Base-by-base conservation (phyloP, 1,140 invertebrate genomes). In the Colletes latitarsis region DNA sequence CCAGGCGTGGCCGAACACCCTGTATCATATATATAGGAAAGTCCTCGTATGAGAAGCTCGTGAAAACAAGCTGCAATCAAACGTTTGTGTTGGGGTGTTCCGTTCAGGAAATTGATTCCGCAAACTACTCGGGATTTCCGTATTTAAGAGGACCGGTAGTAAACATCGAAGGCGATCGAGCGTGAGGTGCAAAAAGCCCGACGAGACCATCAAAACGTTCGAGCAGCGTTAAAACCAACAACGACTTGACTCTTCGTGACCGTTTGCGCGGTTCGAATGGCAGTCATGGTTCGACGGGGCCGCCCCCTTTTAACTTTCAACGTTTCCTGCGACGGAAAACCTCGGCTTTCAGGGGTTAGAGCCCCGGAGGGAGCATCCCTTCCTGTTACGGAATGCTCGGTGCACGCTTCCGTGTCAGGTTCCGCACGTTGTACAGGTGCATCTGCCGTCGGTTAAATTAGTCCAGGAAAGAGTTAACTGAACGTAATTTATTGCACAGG, bases 281-380 rank as follows among this genome's bases (percentile, higher is more conserved):
- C 74, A 68, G 87, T 89, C 81, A 88, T 81, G 81, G 70, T 80
- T 57, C 63, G 88, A 41, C 43, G 70, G 52, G 77, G 63, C 72
- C 78, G 86, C 60, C 83, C 79, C 74, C 60, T 75, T 82, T 81
- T 73, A 62, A 82, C 72, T 81, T 85, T 57, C 62, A 82, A 81
- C 83, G 72, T 86, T 85, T 85, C 80, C 86, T 87, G 80, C 41
- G 82, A 82, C 90, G 89, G 90, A 89, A 92, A 90, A 88, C 88
- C 83, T 88, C 88, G 87, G 82, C 74, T 88, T 88, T 84, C 83
- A 79, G 85, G 80, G 87, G 83, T 85, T 88, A 84, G 66, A 67
- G 58, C 70, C 68, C 79, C 52, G 69, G 43, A 49, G 79, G 67
- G 88, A 78, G 82, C 88, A 90, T 90, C 87, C 86, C 88, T 82